Conservation (phyloP, 35 echinoderm and acorn worm species). For the Patiria miniata region DNA sequence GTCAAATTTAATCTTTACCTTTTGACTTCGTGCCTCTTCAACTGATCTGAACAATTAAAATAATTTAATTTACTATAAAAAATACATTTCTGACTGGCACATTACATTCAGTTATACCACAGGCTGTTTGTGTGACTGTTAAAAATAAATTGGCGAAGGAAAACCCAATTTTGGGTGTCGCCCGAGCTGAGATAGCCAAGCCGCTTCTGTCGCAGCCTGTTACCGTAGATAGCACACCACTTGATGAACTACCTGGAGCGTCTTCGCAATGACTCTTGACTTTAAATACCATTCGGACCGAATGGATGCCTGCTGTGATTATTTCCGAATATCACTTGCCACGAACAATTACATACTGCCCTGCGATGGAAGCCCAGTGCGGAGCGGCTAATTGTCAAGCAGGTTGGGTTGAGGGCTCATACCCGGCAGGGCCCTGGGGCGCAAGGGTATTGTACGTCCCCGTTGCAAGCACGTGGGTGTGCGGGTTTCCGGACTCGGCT, state of each 20-base stretch:
- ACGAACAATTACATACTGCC: slow-evolving; percentile 18
- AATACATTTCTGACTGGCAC: too few relatives aligned
- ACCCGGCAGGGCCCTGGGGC: not conserved
- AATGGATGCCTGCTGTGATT: slow-evolving; percentile 24
- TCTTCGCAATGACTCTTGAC: not conserved
- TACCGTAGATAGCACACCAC: not conserved
- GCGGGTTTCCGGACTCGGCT: slow-evolving; percentile 13
- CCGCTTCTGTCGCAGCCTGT: not conserved
- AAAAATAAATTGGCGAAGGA: too few relatives aligned
- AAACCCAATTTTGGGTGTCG: not conserved
- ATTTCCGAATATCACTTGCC: slow-evolving; percentile 25
- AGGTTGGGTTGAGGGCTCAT: not conserved
- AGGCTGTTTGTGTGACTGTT: too few relatives aligned
- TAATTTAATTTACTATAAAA: too few relatives aligned
- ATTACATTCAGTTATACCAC: too few relatives aligned
- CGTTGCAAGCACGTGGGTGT: not conserved
- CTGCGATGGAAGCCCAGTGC: not conserved
- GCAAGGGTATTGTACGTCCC: not conserved
- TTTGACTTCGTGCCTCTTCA: too few relatives aligned
- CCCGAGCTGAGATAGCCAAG: not conserved
- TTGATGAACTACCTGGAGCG: slow-evolving; percentile 11
- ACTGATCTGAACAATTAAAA: too few relatives aligned
- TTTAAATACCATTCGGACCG: not conserved
- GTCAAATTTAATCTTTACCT: too few relatives aligned
- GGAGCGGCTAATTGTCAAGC: not conserved